Percentiles rank a stretch among this genome's conserved stretches.
These are phyloP conservation scores for Asarcornis scutulata DNA, from an alignment of 2,113 vertebrate species.

Conservation along the genomic window DNA sequence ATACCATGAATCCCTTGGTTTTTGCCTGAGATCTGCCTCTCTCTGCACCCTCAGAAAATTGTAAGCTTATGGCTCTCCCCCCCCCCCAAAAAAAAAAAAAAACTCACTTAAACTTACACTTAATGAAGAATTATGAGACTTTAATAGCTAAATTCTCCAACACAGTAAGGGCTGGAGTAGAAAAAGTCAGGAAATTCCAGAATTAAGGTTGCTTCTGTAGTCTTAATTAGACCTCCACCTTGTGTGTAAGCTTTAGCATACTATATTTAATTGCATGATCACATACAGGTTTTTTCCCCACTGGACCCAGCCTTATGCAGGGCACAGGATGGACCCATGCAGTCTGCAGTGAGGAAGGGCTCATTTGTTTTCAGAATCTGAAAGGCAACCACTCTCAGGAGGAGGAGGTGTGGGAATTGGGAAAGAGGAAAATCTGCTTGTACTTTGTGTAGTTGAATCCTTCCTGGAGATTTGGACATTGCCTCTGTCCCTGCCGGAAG, in stretches of 20 bases:
- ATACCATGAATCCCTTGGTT: neutral
- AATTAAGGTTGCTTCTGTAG: neutral
- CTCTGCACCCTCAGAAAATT: neutral
- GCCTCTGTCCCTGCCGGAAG: neutral
- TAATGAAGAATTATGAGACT: neutral
- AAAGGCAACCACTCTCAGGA: neutral
- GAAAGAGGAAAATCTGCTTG: neutral
- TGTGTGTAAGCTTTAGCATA: neutral
- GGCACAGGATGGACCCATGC: neutral
- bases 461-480: neutral
- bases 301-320: neutral
- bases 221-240: neutral
- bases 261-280: neutral
- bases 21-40: neutral
- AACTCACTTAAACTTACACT: neutral
- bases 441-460: fast-evolving
- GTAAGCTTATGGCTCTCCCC: neutral
- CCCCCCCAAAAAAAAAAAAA: neutral
- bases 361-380: neutral
- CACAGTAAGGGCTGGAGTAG: fast-evolving
- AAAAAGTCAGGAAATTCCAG: slow-evolving; percentile 26
- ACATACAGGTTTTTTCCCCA: neutral
- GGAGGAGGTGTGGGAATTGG: neutral
- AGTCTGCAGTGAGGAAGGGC: neutral
- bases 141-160: neutral